phyloP scores from a whole-genome alignment of 2,888 invertebrate genomes.

The Acanthosepion pharaonis region DNA sequence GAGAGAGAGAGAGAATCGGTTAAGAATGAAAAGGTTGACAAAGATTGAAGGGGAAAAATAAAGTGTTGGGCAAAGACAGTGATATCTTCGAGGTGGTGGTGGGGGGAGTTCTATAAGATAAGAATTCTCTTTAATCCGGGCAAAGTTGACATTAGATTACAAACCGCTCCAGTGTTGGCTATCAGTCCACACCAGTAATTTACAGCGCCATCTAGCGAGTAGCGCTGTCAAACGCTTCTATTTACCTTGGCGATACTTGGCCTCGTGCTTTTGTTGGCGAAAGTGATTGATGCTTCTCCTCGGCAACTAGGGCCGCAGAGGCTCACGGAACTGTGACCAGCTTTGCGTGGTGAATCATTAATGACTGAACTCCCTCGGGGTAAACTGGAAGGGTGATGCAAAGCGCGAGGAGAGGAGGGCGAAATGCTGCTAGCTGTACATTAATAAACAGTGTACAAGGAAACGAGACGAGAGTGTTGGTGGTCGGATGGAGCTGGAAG shows the following conservation, averaged over 20 bases:
- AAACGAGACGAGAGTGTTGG: background rate
- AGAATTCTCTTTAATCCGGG: background rate
- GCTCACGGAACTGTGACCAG: background rate
- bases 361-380: background rate
- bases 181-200: conserved; percentile 15
- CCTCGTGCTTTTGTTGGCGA: background rate
- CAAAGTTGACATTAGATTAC: background rate
- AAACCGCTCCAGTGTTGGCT: background rate
- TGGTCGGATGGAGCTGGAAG: background rate
- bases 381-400: background rate
- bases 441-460: background rate
- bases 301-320: background rate
- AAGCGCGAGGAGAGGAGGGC: background rate
- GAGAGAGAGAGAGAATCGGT: no score
- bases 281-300: conserved; percentile 4
- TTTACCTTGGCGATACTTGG: background rate
- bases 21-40: no score
- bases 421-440: background rate
- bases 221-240: background rate
- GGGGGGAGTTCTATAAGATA: background rate
- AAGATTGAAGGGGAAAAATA: no score
- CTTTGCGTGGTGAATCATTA: conserved; percentile 10
- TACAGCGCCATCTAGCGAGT: background rate
- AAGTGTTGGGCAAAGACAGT: no score
- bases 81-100: no score